Evolutionary conservation across 2,888 invertebrate species (phyloP).

Genomic region (Eupithecia exiguata): DNA sequence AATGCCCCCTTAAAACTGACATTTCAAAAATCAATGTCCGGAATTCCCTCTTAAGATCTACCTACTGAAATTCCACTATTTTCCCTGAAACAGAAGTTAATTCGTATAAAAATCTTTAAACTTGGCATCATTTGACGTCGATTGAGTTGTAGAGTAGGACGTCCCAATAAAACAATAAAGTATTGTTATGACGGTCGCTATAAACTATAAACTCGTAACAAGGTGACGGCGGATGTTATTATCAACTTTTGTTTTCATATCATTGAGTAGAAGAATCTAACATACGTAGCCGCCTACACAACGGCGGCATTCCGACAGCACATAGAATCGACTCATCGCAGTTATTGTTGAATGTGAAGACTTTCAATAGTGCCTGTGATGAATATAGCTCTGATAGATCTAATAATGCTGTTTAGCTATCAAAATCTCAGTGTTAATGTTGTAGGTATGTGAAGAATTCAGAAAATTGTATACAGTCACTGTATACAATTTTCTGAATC

Average conservation of each 20-base stretch:
- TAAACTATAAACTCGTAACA: slow-evolving; percentile 10
- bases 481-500: no score
- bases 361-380: neutral
- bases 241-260: slow-evolving; percentile 9
- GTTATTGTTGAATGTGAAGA: neutral
- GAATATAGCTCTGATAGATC: neutral
- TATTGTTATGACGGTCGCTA: slow-evolving; percentile 7
- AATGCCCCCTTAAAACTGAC: no score
- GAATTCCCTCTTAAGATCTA: no score
- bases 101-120: neutral
- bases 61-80: no score
- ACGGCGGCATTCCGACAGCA: neutral
- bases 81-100: neutral
- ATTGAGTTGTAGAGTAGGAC: neutral
- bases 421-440: no score
- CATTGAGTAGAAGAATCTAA: slow-evolving; percentile 3
- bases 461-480: no score
- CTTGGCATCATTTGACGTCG: neutral
- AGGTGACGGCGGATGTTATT: slow-evolving; percentile 6
- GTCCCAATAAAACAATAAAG: neutral
- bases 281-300: neutral
- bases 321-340: neutral
- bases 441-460: no score
- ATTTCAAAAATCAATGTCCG: no score
- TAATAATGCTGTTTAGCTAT: no score